Conservation (phyloP, 2,797 vertebrate species). For the Melanogrammus aeglefinus region DNA sequence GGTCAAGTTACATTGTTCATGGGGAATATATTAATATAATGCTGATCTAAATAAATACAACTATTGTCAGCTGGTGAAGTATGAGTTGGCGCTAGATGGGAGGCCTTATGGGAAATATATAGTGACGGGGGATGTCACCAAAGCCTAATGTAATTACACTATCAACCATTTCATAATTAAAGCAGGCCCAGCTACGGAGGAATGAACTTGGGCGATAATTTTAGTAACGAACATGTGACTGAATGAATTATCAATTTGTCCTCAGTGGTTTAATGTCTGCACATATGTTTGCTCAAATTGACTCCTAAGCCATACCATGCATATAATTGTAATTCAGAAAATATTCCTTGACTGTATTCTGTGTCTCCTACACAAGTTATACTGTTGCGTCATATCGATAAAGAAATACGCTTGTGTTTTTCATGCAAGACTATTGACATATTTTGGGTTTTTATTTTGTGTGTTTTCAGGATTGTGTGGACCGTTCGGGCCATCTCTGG, state of each 20-base stretch:
- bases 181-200: not conserved
- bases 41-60: not conserved
- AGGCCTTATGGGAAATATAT: not conserved
- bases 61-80: not conserved
- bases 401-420: constrained; percentile 1
- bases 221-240: not conserved
- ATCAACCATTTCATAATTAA: constrained; percentile 7
- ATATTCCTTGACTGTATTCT: not conserved
- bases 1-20: not conserved
- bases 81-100: not conserved
- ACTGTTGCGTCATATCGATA: not conserved
- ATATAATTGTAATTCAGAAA: not conserved
- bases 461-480: constrained; percentile 57
- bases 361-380: not conserved
- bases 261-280: not conserved
- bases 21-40: not conserved
- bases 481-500: constrained; percentile 49
- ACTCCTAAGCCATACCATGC: not conserved
- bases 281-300: not conserved
- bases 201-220: not conserved
- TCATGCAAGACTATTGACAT: constrained; percentile 26
- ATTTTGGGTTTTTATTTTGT: constrained; percentile 41
- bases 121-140: not conserved
- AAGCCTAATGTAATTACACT: constrained; percentile 12
- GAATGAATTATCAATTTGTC: not conserved